phyloP scores from a whole-genome alignment of 2,888 invertebrate genomes.

The Athalia cordata region DNA sequence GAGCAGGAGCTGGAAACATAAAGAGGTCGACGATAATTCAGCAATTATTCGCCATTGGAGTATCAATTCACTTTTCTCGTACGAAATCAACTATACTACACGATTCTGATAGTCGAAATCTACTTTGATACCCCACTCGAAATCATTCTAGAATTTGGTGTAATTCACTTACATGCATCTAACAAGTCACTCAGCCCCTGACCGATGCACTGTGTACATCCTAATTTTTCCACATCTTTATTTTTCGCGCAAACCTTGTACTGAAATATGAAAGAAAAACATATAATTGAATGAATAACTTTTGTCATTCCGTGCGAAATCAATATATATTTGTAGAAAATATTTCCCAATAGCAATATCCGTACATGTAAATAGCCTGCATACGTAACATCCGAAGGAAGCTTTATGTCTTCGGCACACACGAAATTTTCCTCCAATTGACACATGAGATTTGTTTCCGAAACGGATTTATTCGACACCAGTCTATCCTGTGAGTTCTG shows the following conservation, averaged over 20 bases:
- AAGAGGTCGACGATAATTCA: not conserved
- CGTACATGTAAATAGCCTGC: not conserved
- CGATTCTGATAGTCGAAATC: no score
- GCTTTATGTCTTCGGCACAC: not conserved
- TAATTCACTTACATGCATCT: no score
- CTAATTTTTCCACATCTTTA: not conserved
- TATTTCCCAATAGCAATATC: not conserved
- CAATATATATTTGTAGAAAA: no score
- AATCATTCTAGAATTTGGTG: no score
- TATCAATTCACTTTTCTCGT: no score
- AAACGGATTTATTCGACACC: not conserved
- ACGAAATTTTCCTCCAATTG: not conserved
- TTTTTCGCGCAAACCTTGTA: constrained; percentile 14
- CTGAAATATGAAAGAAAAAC: not conserved
- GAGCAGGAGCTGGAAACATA: not conserved
- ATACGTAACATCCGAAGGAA: not conserved
- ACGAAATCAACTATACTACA: no score
- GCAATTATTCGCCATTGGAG: no score
- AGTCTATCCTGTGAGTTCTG: no score
- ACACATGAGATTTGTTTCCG: not conserved
- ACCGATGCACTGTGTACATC: not conserved
- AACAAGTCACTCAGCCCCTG: no score
- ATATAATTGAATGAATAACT: not conserved
- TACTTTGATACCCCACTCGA: no score
- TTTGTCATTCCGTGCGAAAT: not conserved